A percentile compares a stretch with the other conserved stretches of the same genome.
Conservation (phyloP, 2,797 vertebrate species). For the Danio jaintianensis region DNA sequence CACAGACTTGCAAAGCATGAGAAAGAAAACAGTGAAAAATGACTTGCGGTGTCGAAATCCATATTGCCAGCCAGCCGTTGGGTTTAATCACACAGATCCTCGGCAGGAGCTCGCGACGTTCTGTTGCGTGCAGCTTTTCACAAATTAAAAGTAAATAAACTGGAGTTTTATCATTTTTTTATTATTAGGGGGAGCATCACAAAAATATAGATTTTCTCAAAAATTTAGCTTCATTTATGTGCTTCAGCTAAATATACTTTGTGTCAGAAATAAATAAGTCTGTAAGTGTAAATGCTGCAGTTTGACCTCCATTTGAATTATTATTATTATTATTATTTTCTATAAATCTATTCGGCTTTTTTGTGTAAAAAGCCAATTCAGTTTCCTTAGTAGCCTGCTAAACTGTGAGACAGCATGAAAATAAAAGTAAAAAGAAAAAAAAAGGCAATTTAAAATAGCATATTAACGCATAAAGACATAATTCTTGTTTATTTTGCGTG, state of each 20-base stretch:
- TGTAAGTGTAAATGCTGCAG: not conserved
- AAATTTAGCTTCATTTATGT: conserved; percentile 22
- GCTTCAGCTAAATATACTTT: not conserved
- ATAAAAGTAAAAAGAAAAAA: not conserved
- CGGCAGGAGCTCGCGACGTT: conserved; percentile 23
- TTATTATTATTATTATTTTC: not conserved
- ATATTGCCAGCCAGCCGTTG: conserved; percentile 51
- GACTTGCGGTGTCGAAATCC: conserved; percentile 50
- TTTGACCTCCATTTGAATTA: not conserved
- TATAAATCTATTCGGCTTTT: not conserved
- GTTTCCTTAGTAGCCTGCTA: not conserved
- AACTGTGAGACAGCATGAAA: not conserved
- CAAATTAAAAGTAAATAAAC: conserved; percentile 51
- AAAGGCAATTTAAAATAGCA: conserved; percentile 5
- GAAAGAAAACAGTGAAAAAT: conserved; percentile 59
- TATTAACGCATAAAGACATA: conserved; percentile 7
- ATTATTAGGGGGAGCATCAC: not conserved
- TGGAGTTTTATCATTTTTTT: not conserved
- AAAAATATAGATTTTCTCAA: not conserved
- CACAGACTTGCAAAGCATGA: conserved; percentile 57
- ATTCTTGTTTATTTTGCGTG: conserved; percentile 1
- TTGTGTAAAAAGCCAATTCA: not conserved
- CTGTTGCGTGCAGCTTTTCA: conserved; percentile 25
- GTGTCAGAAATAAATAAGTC: not conserved
- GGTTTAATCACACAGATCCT: conserved; percentile 47